Conservation (phyloP, 1,140 invertebrate species). For the Brachionus manjavacas region DNA sequence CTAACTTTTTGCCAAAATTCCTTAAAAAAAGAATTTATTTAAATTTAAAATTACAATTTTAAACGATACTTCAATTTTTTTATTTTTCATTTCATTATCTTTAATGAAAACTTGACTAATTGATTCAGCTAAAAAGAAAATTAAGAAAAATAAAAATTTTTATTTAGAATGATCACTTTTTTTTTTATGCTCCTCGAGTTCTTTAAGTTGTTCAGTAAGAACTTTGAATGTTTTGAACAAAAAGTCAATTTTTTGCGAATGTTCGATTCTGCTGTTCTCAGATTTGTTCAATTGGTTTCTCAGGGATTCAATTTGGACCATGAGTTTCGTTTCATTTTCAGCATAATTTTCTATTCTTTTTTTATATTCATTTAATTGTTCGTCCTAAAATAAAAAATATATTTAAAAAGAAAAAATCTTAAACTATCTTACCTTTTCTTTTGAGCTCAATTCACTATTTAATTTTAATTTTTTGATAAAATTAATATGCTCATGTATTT, state of each 20-base stretch:
- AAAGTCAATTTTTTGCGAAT: not conserved
- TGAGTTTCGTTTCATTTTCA: not conserved
- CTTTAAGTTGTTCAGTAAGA: not conserved
- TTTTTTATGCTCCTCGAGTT: not conserved
- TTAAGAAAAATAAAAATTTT: not conserved
- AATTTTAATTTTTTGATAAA: not conserved
- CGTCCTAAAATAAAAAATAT: not conserved
- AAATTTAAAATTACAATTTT: not conserved
- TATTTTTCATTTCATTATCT: not conserved
- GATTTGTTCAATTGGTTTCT: not conserved
- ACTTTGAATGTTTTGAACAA: constrained; percentile 15
- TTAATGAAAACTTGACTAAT: not conserved
- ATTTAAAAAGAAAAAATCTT: not conserved
- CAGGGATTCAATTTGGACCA: not conserved
- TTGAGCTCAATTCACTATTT: not conserved
- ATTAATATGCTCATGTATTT: not conserved
- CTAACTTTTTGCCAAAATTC: not conserved
- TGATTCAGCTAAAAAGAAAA: not conserved
- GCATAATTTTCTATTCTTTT: not conserved
- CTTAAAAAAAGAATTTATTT: not conserved
- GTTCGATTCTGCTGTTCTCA: not conserved
- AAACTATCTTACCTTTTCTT: not conserved
- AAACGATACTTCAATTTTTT: not conserved
- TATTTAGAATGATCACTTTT: not conserved
- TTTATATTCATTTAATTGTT: not conserved